Conservation (phyloP, 2,888 invertebrate species). For the Tetanocera ferruginea region DNA sequence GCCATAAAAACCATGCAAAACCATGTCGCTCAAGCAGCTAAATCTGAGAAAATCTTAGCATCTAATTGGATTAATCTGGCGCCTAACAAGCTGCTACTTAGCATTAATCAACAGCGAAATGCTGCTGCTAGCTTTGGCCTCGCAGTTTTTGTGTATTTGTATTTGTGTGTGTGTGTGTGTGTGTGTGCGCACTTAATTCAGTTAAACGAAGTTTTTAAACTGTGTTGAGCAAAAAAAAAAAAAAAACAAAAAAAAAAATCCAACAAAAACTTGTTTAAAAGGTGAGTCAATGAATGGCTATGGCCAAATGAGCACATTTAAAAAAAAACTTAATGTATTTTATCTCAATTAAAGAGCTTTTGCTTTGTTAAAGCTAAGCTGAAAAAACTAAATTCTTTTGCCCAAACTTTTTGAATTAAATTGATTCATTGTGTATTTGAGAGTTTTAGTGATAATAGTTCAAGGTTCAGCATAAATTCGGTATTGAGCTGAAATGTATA, state of each 20-base stretch:
- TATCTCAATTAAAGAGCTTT: too few relatives aligned
- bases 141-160: background rate
- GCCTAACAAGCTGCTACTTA: slow-evolving; percentile 29
- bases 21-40: background rate
- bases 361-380: too few relatives aligned
- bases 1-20: background rate
- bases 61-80: slow-evolving; percentile 34
- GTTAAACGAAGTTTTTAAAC: background rate
- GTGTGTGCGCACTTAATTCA: background rate
- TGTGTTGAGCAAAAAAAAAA: background rate
- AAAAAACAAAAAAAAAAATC: background rate
- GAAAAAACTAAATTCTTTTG: too few relatives aligned
- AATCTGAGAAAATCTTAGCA: slow-evolving; percentile 22
- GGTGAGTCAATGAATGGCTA: background rate
- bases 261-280: too few relatives aligned
- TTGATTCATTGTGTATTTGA: too few relatives aligned
- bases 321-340: too few relatives aligned
- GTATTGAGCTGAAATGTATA: too few relatives aligned
- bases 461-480: too few relatives aligned
- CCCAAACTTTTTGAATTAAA: too few relatives aligned
- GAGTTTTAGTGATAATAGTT: too few relatives aligned
- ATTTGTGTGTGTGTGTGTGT: background rate
- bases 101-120: slow-evolving; percentile 19
- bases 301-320: too few relatives aligned
- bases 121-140: background rate